These are phyloP conservation scores for Drosophila neocordata DNA, from an alignment of 1,140 invertebrate species.

Conservation along the genomic window DNA sequence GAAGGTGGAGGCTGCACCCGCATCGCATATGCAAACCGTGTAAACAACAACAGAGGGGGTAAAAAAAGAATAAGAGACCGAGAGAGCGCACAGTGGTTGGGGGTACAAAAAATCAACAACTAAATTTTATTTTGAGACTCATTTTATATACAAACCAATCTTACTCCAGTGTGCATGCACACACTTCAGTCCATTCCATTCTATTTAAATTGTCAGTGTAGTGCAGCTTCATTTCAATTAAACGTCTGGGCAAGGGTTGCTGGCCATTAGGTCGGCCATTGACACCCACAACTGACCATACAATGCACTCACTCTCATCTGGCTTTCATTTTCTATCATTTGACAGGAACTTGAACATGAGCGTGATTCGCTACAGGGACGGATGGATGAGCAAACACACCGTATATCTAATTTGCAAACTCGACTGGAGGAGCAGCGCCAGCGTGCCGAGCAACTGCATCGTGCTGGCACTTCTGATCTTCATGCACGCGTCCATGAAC, in stretches of 20 bases:
- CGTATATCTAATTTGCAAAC: constrained; percentile 90
- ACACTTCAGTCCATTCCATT: constrained; percentile 1
- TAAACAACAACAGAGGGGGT: constrained; percentile 45
- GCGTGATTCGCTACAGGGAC: constrained; percentile 90
- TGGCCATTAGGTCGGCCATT: constrained; percentile 60
- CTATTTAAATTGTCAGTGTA: constrained; percentile 13
- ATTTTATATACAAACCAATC: background rate
- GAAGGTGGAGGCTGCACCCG: constrained; percentile 39
- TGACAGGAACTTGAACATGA: constrained; percentile 90
- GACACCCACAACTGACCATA: constrained; percentile 27
- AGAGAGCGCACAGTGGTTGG: constrained; percentile 8
- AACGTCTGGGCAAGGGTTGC: constrained; percentile 37
- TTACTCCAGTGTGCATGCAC: background rate
- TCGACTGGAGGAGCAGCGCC: constrained; percentile 89
- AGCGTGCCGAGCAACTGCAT: constrained; percentile 88
- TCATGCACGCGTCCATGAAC: constrained; percentile 87
- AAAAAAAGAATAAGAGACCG: constrained; percentile 1
- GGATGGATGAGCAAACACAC: constrained; percentile 90
- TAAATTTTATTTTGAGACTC: background rate
- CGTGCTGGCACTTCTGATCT: constrained; percentile 87
- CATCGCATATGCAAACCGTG: constrained; percentile 45
- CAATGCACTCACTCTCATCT: background rate
- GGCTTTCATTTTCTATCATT: constrained; percentile 5
- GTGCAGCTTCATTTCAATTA: constrained; percentile 40
- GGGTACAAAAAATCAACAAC: background rate